Evolutionary conservation across 1,140 invertebrate genomes (phyloP).

Genomic region (Eupeodes corollae): DNA sequence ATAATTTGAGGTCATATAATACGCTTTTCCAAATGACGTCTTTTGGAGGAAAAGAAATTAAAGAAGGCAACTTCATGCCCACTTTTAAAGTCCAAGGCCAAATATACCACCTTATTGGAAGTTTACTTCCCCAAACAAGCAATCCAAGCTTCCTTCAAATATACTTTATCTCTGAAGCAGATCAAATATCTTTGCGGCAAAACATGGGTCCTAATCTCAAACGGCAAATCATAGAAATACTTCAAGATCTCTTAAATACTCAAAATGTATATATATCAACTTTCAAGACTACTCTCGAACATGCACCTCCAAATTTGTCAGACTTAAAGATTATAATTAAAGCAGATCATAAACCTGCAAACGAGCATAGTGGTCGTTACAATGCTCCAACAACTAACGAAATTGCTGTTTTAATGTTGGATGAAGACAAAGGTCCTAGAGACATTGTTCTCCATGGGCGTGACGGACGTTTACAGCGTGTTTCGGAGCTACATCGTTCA

Average conservation of each 20-base stretch:
- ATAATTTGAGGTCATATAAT: no score
- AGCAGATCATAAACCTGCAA: constrained; percentile 24
- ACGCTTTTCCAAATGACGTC: no score
- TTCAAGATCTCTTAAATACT: constrained; percentile 8
- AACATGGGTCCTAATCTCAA: constrained; percentile 16
- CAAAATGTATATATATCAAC: constrained; percentile 12
- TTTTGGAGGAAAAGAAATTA: no score
- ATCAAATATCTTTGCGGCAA: constrained; percentile 10
- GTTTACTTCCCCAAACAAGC: no score
- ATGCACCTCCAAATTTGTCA: constrained; percentile 11
- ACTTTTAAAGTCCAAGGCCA: no score
- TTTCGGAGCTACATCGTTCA: constrained; percentile 21
- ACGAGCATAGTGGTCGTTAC: constrained; percentile 24
- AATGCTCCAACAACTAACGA: constrained; percentile 31
- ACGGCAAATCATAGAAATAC: constrained; percentile 17
- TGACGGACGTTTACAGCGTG: constrained; percentile 7
- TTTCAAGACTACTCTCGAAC: constrained; percentile 20
- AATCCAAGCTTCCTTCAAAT: constrained; percentile 9
- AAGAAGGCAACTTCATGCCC: no score
- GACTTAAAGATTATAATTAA: constrained; percentile 26
- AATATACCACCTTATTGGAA: no score
- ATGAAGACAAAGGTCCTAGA: constrained; percentile 21
- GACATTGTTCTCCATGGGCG: constrained; percentile 22
- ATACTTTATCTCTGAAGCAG: not conserved
- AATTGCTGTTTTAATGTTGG: constrained; percentile 28